Base-by-base conservation (phyloP, 2,797 vertebrate genomes). In the Amblyopsis hoosieri region DNA sequence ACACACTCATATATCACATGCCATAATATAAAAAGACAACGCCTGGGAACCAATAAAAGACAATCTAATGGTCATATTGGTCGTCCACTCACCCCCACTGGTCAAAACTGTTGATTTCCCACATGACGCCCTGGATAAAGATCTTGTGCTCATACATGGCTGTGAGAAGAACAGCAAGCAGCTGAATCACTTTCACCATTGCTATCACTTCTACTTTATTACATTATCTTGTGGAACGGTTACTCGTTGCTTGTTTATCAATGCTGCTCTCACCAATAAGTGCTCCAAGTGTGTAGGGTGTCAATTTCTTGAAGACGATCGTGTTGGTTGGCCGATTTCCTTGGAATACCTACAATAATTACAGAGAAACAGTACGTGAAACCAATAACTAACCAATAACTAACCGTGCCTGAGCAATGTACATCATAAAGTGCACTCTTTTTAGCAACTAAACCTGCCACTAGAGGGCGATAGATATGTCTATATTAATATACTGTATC, bases 91-190 rank as follows among this genome's bases (percentile, higher is more conserved):
- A 99, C 97, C 97, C 98, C 97, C 98, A 99, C 86, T 99, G 98
- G 88, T 99, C 98, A 50, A 97, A 99, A 78, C 97, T 99, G 94
- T 99, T 99, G 85, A 99, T 95, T 72, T 98, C 96, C 98, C 98
- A 99, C 80, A 99, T 92, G 46, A 96, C 23, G 29, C 97, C 98
- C 91, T 99, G 98, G 71, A 98, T 86, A 77, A 99, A 99, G 92
- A 99, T 99, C 92, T 99, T 99, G 88, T 99, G 98, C 65, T 99
- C 97, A 48, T 99, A 99, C 96, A 99, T 94, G 1, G 97, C 97
- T 94, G 81, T 37, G 51, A 67, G 64, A 68, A 11, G 54, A 67
- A 67, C 1, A 74, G 3, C 11, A 69, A 12, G 12, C 2, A 45
- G 23, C 15, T 51, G 3, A 13, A 31, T 8, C 1, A 45, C 15